These are phyloP conservation scores for Mionectes olivaceus DNA, from an alignment of 2,797 vertebrate genomes.

Conservation along the genomic window DNA sequence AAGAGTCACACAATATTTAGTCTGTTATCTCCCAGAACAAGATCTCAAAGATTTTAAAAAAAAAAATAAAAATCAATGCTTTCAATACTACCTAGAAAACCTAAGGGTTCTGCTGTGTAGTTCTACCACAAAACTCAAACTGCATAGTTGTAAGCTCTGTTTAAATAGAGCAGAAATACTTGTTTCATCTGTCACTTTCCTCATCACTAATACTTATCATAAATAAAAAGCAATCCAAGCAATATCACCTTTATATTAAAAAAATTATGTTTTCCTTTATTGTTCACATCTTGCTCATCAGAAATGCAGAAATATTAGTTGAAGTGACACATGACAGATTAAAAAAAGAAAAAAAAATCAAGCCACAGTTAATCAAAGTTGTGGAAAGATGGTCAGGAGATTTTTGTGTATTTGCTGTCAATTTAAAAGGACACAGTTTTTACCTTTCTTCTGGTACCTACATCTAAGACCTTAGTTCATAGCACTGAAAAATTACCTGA, in stretches of 20 bases:
- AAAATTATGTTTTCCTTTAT: neutral
- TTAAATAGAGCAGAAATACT: neutral
- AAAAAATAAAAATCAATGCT: neutral
- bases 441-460: neutral
- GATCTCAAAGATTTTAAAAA: neutral
- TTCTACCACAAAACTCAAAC: neutral
- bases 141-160: neutral
- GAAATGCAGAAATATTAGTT: neutral
- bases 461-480: neutral
- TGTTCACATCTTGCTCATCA: neutral
- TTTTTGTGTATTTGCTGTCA: neutral
- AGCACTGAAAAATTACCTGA: constrained; percentile 83
- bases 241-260: neutral
- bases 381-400: neutral
- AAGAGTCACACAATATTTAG: neutral
- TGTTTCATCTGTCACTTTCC: neutral
- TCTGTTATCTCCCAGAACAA: neutral
- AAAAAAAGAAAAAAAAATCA: neutral
- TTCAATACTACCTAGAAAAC: neutral
- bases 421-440: neutral
- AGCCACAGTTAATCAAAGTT: neutral
- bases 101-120: neutral
- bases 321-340: neutral
- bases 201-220: neutral
- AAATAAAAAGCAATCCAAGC: neutral